A percentile compares a stretch with the other conserved stretches of the same genome.
phyloP scores from a whole-genome alignment of 2,113 vertebrate genomes.

The Sciurus niger region DNA sequence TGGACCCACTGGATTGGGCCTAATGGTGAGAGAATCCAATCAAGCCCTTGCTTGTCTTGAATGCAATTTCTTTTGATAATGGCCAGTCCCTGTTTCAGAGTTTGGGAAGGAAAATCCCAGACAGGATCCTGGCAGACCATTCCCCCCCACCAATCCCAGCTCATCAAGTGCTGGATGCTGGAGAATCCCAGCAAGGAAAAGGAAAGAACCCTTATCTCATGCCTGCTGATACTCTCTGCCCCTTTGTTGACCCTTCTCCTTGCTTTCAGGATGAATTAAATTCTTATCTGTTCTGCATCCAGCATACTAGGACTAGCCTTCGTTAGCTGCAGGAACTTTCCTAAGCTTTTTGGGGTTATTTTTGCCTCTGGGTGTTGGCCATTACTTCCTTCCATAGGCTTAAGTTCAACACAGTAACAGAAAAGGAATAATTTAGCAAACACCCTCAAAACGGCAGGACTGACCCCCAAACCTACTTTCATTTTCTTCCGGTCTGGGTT shows the following conservation, averaged over 20 bases:
- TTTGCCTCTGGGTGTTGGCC: conserved; percentile 75
- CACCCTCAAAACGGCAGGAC: conserved; percentile 59
- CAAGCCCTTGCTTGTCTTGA: conserved; percentile 51
- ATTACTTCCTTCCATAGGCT: conserved; percentile 73
- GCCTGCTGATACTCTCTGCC: not conserved
- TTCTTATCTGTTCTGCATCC: conserved; percentile 66
- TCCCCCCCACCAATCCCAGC: not conserved
- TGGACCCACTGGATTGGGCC: conserved; percentile 35
- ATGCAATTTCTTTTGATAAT: not conserved
- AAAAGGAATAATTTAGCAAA: conserved; percentile 65
- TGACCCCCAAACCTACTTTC: conserved; percentile 84
- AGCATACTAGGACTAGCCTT: conserved; percentile 18
- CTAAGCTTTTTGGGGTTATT: conserved; percentile 68
- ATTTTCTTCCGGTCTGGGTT: conserved; percentile 83
- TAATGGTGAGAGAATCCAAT: conserved; percentile 17
- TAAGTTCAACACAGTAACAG: conserved; percentile 63
- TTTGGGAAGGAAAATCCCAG: conserved; percentile 47
- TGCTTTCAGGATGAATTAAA: conserved; percentile 71
- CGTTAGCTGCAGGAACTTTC: conserved; percentile 68
- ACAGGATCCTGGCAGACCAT: conserved; percentile 27
- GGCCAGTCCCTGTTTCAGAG: conserved; percentile 10
- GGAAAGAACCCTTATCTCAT: not conserved
- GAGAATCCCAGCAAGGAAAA: conserved; percentile 55
- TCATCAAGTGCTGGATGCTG: not conserved
- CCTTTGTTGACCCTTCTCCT: not conserved